Base-by-base conservation (phyloP, 2,113 vertebrate genomes). In the Antigone vipio region DNA sequence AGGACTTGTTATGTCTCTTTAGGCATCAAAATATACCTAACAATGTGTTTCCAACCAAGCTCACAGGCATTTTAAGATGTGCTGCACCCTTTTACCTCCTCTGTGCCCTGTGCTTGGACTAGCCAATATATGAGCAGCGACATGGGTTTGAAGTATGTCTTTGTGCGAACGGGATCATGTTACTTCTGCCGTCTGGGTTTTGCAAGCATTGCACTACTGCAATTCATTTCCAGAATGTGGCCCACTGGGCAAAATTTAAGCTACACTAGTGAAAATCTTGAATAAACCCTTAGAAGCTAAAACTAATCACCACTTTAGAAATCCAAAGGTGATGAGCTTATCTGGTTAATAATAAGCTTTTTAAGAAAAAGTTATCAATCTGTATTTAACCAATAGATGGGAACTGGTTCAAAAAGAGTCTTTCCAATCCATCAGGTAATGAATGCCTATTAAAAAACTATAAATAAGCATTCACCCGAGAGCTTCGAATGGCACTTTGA, bases 391-490 rank as follows among this genome's bases (percentile, higher is more conserved):
- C 93, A 71, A 74, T 60, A 93, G 76, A 81, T 53, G 35, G 58
- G 95, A 92, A 84, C 92, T 83, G 73, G 71, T 85, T 94, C 72
- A 56, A 50, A 66, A 96, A 96, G 52, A 81, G 47, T 63, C 82
- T 72, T 96, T 97, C 94, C 94, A 95, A 96, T 94, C 55, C 88
- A 89, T 92, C 79, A 95, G 86, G 85, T 96, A 96, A 96, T 94
- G 93, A 96, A 94, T 95, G 63, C 91, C 85, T 92, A 95, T 97
- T 96, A 97, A 96, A 96, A 95, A 94, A 90, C 95, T 96, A 96
- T 93, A 96, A 95, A 97, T 96, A 97, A 94, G 91, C 94, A 95
- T 97, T 96, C 94, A 95, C 95, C 93, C 84, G 81, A 96, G 93
- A 97, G 92, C 92, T 88, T 93, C 85, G 77, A 96, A 95, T 88